Base-by-base conservation (phyloP, 2,888 invertebrate species). In the Zaprionus obscuricornis region DNA sequence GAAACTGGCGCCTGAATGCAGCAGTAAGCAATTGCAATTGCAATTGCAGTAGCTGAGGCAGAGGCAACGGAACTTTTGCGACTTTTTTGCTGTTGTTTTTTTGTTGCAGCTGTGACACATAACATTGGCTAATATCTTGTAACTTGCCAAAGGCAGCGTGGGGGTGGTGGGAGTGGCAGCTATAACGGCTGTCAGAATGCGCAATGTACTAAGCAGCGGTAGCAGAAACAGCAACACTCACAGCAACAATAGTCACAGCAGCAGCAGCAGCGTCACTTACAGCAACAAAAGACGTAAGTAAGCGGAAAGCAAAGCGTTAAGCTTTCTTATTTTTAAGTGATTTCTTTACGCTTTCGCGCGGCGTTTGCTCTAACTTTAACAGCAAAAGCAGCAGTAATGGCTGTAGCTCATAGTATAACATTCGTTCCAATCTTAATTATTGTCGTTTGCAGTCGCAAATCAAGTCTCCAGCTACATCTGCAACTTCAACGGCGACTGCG, bases 271-370 rank as follows among this genome's bases (percentile, higher is more conserved):
- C 29, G 33, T 31, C 58, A 22, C 4, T 22, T 22, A 7, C 27
- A 27, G 10, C 10, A 27, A 27, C 6, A 27, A 1, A 2, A 5
- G 22, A 17, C 42, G 56, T 62, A 78, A 63, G 47, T 72, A 60
- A 60, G 81, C 64, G 62, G 78, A 74, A 74, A 56, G 51, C 49
- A 64, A 60, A 68, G 63, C 69, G 56, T 73, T 66, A 59, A 66
- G 55, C 42, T 73, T 67, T 70, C 56, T 59, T 63, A 65, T 46
- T 73, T 39, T 62, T 70, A 78, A 78, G 65, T 74, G 74, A 81
- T 74, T 82, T 85, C 51, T 85, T 81, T 72, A 85, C 82, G 84
- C 81, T 85, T 81, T 84, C 72, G 68, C 82, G 68, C n/a, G n/a
- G 47, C 55, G 59, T 40, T 39, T 51, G 40, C 60, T 57, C 45